Percentiles rank a stretch among this genome's conserved stretches.
Conservation (phyloP, 2,888 invertebrate species). For the Nematopogon swammerdamellus region DNA sequence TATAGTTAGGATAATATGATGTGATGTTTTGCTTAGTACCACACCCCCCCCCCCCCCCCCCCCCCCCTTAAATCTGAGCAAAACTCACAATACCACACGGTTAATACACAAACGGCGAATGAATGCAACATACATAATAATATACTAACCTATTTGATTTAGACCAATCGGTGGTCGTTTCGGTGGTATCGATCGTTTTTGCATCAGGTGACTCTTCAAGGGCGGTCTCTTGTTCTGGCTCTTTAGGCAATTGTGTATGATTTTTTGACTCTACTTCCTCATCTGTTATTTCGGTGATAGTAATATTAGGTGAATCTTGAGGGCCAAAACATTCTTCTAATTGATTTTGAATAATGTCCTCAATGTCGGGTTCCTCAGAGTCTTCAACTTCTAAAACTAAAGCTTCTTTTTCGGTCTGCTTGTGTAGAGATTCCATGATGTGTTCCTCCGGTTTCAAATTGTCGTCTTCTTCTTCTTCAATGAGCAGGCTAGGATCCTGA, state of each 20-base stretch:
- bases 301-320: slow-evolving; percentile 41
- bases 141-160: slow-evolving; percentile 45
- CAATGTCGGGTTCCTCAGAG: slow-evolving; percentile 38
- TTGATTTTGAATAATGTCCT: slow-evolving; percentile 43
- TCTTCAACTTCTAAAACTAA: slow-evolving; percentile 37
- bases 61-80: too few species aligned
- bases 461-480: slow-evolving; percentile 27
- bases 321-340: slow-evolving; percentile 27
- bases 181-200: slow-evolving; percentile 17
- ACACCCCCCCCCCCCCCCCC: too few species aligned
- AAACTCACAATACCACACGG: too few species aligned
- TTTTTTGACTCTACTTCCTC: slow-evolving; percentile 32
- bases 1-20: too few species aligned
- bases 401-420: slow-evolving; percentile 32
- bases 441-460: slow-evolving; percentile 31
- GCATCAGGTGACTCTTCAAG: neutral
- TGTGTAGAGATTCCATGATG: slow-evolving; percentile 45
- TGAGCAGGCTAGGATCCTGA: slow-evolving; percentile 43
- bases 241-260: slow-evolving; percentile 30
- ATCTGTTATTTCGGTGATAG: slow-evolving; percentile 47
- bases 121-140: too few species aligned
- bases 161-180: slow-evolving; percentile 38
- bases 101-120: too few species aligned
- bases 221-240: slow-evolving; percentile 16
- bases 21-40: too few species aligned